Evolutionary conservation across 1,140 invertebrate species (phyloP).

Genomic region (silkworm (Bombyx mori)): DNA sequence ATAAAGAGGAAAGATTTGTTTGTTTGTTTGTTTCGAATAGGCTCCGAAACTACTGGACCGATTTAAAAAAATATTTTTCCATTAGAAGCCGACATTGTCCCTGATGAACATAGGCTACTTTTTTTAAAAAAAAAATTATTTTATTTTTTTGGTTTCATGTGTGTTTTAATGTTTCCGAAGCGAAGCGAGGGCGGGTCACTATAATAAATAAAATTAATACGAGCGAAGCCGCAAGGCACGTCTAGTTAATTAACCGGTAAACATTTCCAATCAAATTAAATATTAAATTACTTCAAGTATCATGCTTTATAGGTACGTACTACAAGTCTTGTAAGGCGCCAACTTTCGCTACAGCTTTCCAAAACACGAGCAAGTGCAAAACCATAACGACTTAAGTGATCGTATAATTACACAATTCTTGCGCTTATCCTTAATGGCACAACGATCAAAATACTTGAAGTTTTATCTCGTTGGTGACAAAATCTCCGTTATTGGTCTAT

Average conservation of each 20-base stretch:
- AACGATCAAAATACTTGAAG: constrained; percentile 13
- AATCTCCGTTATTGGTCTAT: constrained; percentile 11
- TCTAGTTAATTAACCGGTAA: not conserved
- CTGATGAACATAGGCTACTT: too few relatives aligned
- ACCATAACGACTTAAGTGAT: not conserved
- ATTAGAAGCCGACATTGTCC: too few relatives aligned
- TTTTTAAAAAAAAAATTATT: too few relatives aligned
- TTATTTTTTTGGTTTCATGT: too few relatives aligned
- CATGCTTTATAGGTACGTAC: not conserved
- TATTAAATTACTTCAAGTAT: not conserved
- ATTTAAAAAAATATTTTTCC: too few relatives aligned
- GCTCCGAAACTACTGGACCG: too few relatives aligned
- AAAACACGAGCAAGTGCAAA: constrained; percentile 28
- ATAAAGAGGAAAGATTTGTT: too few relatives aligned
- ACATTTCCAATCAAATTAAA: not conserved
- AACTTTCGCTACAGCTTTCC: constrained; percentile 58
- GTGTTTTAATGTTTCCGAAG: too few relatives aligned
- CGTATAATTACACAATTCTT: constrained; percentile 7
- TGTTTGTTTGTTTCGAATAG: too few relatives aligned
- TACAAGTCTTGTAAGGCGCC: constrained; percentile 21
- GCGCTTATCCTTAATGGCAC: not conserved
- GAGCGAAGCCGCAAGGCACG: not conserved
- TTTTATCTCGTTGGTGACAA: constrained; percentile 8
- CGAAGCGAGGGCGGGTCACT: too few relatives aligned
- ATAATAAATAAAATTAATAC: not conserved